Conservation (phyloP, 2,113 vertebrate species). For the Campylomormyrus tamandua region DNA sequence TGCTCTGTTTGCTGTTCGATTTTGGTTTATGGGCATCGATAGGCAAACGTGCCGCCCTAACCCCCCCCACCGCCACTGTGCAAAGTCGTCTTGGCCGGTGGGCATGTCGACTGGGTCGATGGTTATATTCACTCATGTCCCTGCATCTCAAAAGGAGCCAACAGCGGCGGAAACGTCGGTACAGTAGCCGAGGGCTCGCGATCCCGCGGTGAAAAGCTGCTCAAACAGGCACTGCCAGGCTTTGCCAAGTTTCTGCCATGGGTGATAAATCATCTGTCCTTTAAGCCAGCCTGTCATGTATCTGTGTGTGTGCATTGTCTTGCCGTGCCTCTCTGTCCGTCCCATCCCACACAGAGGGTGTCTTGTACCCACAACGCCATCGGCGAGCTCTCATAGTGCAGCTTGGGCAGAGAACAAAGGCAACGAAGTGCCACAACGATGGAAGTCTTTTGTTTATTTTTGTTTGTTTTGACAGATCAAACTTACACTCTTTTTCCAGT, state of each 20-base stretch:
- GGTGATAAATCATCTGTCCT: conserved; percentile 36
- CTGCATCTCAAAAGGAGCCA: background rate
- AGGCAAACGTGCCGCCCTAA: background rate
- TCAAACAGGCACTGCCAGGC: conserved; percentile 15
- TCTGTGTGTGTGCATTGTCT: conserved; percentile 26
- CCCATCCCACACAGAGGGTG: background rate
- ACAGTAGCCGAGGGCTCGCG: conserved; percentile 15
- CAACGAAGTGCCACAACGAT: background rate
- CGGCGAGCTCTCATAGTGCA: background rate
- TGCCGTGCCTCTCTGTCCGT: background rate
- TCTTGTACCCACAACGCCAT: background rate
- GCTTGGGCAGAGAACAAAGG: background rate
- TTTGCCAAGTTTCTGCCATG: conserved; percentile 23
- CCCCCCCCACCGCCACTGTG: background rate
- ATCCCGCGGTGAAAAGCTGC: conserved; percentile 38
- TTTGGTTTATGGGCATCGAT: background rate
- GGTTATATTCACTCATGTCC: background rate
- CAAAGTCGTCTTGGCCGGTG: background rate
- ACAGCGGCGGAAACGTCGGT: conserved; percentile 24
- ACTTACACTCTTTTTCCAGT: background rate
- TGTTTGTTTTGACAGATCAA: background rate
- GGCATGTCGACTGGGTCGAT: background rate
- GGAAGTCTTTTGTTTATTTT: background rate
- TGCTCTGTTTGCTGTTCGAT: background rate
- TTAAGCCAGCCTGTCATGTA: conserved; percentile 32